Base-by-base conservation (phyloP, 2,888 invertebrate species). In the Cacoxenus indagator region DNA sequence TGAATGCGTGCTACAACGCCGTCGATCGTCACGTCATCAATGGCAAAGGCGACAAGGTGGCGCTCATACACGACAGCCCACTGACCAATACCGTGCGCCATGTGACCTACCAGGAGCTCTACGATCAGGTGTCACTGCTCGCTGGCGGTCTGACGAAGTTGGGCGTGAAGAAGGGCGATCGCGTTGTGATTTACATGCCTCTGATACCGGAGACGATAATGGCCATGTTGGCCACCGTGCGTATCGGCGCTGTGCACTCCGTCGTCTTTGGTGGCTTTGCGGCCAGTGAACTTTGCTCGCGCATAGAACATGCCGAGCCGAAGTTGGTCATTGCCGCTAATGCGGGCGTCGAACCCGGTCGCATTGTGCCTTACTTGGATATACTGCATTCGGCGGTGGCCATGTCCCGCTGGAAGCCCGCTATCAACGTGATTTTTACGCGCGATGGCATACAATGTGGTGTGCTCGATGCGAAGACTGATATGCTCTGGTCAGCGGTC, bases 181-280 rank as follows among this genome's bases (percentile, higher is more conserved):
- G 94, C 0, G 95, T 98, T 1, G 90, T 97, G 1, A 95, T 98
- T 82, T 97, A 97, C 87, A 97, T 98, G 97, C 97, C 97, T 0
- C 91, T 97, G 69, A 94, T 97, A 61, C 97, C 97, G 0, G 96
- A 97, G 87, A 94, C 96, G 0, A 91, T 97, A 57, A 91, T 96
- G 65, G 92, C 96, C 0, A 97, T 97, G 94, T 87, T 97, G 78
- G 97, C 97, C 0, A 93, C 93, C 1, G 95, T 93, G 45, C 90
- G 98, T 57, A 89, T 97, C 9, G 98, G 97, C 0, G 97, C 96
- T 1, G 90, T 96, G n/a, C 97, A 98, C 85, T 96, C 96, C 0
- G 94, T 97, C 0, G 97, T 98, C 0, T 98, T 98, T 89, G 98
- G 97, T 84, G 96, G 97, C 61, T 97, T 97, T 84, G 96, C 97